These are phyloP conservation scores for Anas georgica DNA, from an alignment of 2,797 vertebrate genomes.

Conservation along the genomic window DNA sequence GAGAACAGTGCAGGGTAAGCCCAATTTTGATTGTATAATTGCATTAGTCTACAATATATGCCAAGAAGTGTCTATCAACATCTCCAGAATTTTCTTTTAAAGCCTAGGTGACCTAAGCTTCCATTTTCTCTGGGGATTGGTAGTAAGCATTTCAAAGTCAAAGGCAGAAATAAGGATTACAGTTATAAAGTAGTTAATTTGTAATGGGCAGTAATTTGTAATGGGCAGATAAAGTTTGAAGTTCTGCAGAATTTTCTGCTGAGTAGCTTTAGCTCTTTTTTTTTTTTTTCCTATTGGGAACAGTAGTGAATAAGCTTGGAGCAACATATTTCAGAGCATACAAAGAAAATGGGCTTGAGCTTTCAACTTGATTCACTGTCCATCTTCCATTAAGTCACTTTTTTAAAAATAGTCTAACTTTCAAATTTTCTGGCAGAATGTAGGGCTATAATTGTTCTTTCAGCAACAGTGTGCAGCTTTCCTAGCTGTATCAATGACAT, in stretches of 20 bases:
- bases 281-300: background rate
- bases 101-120: background rate
- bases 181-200: conserved; percentile 4
- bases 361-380: background rate
- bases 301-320: background rate
- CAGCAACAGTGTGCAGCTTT: background rate
- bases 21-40: background rate
- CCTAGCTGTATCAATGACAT: background rate
- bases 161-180: background rate
- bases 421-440: background rate
- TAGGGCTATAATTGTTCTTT: background rate
- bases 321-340: background rate
- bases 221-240: background rate
- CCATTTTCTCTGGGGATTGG: background rate
- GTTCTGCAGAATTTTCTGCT: conserved; percentile 10
- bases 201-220: background rate
- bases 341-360: background rate
- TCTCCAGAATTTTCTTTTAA: background rate
- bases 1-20: background rate
- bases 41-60: background rate
- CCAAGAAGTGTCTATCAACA: background rate
- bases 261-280: background rate
- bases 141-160: background rate
- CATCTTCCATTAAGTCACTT: background rate
- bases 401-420: background rate